phyloP scores from a whole-genome alignment of 2,888 invertebrate genomes.

The Cantharis nigra region DNA sequence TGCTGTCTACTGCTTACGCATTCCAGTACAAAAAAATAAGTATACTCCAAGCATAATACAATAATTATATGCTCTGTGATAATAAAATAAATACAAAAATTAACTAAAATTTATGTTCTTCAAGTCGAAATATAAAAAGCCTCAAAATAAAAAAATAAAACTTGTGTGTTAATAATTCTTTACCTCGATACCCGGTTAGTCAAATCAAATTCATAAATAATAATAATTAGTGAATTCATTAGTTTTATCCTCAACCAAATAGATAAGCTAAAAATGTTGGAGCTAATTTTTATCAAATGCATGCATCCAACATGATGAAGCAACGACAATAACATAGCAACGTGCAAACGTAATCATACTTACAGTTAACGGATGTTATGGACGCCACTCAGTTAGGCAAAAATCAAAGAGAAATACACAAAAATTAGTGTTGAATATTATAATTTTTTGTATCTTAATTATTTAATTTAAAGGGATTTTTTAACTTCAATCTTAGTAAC shows the following conservation, averaged over 20 bases:
- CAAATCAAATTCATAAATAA: constrained; percentile 7
- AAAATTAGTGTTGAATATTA: constrained; percentile 45
- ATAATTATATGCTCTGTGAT: not conserved
- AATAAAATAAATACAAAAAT: not conserved
- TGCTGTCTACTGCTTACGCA: not conserved
- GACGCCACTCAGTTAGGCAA: constrained; percentile 59
- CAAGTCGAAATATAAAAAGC: not conserved
- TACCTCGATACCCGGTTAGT: constrained; percentile 6
- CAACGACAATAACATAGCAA: constrained; percentile 31
- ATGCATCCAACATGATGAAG: constrained; percentile 23
- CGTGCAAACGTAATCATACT: constrained; percentile 51
- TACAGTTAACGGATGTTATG: constrained; percentile 56
- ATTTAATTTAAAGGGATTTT: not conserved
- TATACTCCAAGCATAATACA: not conserved
- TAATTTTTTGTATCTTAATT: constrained; percentile 12
- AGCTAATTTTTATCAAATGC: constrained; percentile 11
- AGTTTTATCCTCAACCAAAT: constrained; percentile 51
- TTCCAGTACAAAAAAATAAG: not conserved
- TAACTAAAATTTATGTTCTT: not conserved
- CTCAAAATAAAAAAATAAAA: not conserved
- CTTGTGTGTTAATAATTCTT: not conserved
- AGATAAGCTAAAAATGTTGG: constrained; percentile 28
- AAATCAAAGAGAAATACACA: constrained; percentile 60
- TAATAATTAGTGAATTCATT: constrained; percentile 54
- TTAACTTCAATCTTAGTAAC: not conserved